phyloP scores from a whole-genome alignment of 1,140 invertebrate species.

The Lucilia sericata region DNA sequence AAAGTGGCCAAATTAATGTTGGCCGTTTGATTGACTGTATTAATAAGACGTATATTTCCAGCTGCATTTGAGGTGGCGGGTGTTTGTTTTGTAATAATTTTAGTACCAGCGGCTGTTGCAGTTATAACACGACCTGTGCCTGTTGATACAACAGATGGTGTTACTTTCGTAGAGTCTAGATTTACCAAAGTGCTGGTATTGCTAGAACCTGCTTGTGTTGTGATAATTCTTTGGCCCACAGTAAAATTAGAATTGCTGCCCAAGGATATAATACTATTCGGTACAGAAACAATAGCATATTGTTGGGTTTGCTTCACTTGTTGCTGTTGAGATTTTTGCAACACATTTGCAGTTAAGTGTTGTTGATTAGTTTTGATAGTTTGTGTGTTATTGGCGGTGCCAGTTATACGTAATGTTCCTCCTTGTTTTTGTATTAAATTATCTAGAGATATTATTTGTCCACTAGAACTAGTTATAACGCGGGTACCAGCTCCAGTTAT shows the following conservation, averaged over 20 bases:
- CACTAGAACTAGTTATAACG: constrained; percentile 63
- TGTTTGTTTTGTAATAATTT: constrained; percentile 58
- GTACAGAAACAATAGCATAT: constrained; percentile 68
- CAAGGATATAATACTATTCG: constrained; percentile 64
- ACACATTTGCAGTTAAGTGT: constrained; percentile 52
- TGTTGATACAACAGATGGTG: constrained; percentile 7
- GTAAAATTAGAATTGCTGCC: constrained; percentile 9
- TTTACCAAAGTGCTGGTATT: constrained; percentile 28
- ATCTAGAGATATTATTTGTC: constrained; percentile 78
- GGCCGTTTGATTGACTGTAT: constrained; percentile 22
- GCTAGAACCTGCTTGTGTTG: neutral
- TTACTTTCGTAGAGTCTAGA: constrained; percentile 27
- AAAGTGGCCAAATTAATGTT: constrained; percentile 69
- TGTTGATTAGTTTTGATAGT: constrained; percentile 64
- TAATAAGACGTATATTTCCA: constrained; percentile 44
- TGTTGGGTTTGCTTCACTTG: constrained; percentile 56
- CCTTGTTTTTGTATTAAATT: constrained; percentile 74
- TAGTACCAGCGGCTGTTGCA: constrained; percentile 51
- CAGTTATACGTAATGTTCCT: constrained; percentile 65
- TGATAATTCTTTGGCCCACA: constrained; percentile 15
- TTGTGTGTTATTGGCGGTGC: constrained; percentile 46
- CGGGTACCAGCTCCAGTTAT: constrained; percentile 38
- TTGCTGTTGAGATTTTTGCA: constrained; percentile 38
- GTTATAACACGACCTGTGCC: constrained; percentile 24
- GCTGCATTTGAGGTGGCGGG: constrained; percentile 37